phyloP scores from a whole-genome alignment of 2,113 vertebrate genomes.

The Morone saxatilis region DNA sequence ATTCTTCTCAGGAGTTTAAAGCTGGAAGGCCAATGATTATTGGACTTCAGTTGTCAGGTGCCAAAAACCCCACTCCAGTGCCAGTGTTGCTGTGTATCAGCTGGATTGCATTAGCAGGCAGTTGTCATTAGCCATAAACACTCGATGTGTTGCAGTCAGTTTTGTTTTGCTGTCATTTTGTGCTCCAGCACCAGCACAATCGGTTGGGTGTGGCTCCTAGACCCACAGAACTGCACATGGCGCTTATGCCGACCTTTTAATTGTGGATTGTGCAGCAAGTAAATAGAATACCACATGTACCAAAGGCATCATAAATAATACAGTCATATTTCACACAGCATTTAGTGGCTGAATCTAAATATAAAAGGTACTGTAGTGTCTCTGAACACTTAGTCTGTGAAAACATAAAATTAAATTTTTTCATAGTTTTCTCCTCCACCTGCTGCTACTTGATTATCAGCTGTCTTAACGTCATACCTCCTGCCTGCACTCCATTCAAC shows the following conservation, averaged over 20 bases:
- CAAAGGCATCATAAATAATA: neutral
- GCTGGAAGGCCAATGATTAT: neutral
- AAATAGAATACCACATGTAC: neutral
- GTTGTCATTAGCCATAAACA: neutral
- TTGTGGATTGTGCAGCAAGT: neutral
- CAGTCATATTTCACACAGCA: neutral
- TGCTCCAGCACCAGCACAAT: neutral
- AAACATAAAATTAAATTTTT: neutral
- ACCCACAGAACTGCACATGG: neutral
- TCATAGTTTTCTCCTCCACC: neutral
- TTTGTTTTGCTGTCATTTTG: neutral
- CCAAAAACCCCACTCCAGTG: neutral
- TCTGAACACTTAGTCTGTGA: neutral
- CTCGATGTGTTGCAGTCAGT: neutral
- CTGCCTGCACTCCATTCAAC: neutral
- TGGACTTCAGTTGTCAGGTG: neutral
- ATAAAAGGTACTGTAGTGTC: neutral
- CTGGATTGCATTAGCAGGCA: neutral
- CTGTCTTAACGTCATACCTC: neutral
- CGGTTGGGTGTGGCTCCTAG: too few species aligned
- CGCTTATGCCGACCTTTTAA: neutral
- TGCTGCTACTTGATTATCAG: slow-evolving; percentile 3
- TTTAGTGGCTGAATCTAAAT: neutral
- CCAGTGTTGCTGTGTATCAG: neutral
- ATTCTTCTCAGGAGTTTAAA: neutral